These are phyloP conservation scores for Psylliodes chrysocephalus DNA, from an alignment of 2,888 invertebrate genomes.

Conservation along the genomic window DNA sequence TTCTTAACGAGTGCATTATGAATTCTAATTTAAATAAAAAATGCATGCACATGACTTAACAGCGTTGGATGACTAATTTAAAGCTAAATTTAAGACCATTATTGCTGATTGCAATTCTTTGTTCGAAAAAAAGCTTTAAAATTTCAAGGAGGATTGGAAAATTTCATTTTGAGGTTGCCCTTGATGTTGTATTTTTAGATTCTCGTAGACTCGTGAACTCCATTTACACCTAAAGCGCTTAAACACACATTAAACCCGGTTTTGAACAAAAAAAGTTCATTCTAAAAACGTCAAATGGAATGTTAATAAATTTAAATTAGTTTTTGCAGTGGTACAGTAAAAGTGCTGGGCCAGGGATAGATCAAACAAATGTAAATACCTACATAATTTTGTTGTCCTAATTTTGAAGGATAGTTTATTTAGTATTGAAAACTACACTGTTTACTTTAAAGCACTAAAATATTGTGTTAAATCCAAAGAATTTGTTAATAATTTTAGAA, in stretches of 20 bases:
- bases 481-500: too few relatives aligned
- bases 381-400: too few relatives aligned
- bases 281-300: background rate
- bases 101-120: background rate
- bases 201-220: constrained; percentile 40
- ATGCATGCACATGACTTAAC: constrained; percentile 3
- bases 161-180: constrained; percentile 36
- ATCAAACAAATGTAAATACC: too few relatives aligned
- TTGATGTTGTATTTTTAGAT: constrained; percentile 47
- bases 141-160: constrained; percentile 27
- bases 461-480: too few relatives aligned
- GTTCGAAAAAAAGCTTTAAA: constrained; percentile 9
- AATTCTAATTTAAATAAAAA: too few relatives aligned
- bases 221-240: constrained; percentile 36
- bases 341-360: too few relatives aligned
- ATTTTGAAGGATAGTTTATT: too few relatives aligned
- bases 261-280: constrained; percentile 32
- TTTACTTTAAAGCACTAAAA: too few relatives aligned
- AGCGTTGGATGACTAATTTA: background rate
- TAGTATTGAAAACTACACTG: too few relatives aligned
- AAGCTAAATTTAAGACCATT: background rate
- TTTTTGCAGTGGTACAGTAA: background rate
- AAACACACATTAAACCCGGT: constrained; percentile 25
- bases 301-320: background rate
- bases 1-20: background rate